These are phyloP conservation scores for Megaleporinus macrocephalus DNA, from an alignment of 2,113 vertebrate species.

Conservation along the genomic window DNA sequence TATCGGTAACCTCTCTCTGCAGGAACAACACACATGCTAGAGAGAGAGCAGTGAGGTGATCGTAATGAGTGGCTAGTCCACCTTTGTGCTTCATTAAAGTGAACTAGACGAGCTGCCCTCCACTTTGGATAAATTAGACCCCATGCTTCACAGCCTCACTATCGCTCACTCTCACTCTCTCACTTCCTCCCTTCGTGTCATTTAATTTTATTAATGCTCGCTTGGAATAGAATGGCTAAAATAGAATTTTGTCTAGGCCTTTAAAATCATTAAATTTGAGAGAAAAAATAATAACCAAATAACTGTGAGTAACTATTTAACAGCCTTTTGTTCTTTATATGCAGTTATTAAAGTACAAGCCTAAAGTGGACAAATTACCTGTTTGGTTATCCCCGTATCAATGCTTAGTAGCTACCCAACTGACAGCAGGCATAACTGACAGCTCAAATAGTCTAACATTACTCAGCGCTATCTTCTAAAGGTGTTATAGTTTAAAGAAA, in stretches of 20 bases:
- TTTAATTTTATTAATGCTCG: neutral
- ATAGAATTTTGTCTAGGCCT: neutral
- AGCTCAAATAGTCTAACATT: too few species aligned
- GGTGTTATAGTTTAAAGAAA: too few species aligned
- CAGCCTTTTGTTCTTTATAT: too few species aligned
- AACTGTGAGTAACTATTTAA: too few species aligned
- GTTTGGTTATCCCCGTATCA: too few species aligned
- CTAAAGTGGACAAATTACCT: too few species aligned
- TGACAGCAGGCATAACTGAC: too few species aligned
- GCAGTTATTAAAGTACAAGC: too few species aligned
- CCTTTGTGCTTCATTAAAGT: constrained; percentile 17
- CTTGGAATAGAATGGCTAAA: neutral
- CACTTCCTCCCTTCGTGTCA: neutral
- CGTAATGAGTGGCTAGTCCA: constrained; percentile 28
- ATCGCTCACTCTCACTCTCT: neutral
- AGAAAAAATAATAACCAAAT: too few species aligned
- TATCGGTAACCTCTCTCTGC: neutral
- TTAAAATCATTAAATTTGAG: too few species aligned
- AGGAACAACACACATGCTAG: neutral
- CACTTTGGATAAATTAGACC: constrained; percentile 35
- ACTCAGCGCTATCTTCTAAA: too few species aligned
- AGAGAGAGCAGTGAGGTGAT: constrained; percentile 24
- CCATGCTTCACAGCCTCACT: neutral
- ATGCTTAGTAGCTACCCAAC: too few species aligned
- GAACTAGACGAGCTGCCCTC: constrained; percentile 16